phyloP scores from a whole-genome alignment of 2,888 invertebrate species.

The Anthophora plumipes region DNA sequence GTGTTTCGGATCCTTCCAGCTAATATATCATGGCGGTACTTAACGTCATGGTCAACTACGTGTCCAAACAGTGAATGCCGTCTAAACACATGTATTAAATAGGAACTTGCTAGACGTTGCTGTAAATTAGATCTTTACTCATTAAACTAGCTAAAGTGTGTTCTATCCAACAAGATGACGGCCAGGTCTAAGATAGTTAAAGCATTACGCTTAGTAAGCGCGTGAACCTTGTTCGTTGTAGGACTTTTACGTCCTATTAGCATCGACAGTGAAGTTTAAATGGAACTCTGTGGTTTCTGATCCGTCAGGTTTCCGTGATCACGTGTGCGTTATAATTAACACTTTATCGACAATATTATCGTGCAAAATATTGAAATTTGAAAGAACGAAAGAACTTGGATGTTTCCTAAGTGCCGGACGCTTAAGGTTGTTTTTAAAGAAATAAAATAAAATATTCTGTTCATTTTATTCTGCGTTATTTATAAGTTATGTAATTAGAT shows the following conservation, averaged over 20 bases:
- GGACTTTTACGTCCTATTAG: neutral
- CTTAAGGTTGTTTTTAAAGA: no score
- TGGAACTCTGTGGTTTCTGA: neutral
- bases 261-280: neutral
- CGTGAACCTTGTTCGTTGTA: conserved; percentile 8
- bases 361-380: no score
- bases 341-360: no score
- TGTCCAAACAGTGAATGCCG: conserved; percentile 33
- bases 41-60: conserved; percentile 55
- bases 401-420: no score
- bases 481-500: no score
- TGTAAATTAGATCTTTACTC: conserved; percentile 48
- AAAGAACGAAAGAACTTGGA: no score
- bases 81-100: conserved; percentile 17
- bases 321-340: neutral
- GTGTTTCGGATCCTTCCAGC: conserved; percentile 43
- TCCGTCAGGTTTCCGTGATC: neutral
- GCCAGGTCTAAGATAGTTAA: neutral
- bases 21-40: conserved; percentile 31
- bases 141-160: conserved; percentile 8
- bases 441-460: no score
- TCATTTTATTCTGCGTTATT: no score
- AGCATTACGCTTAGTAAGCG: conserved; percentile 11
- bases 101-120: conserved; percentile 17
- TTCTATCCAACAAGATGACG: neutral